Base-by-base conservation (phyloP, 2,888 invertebrate species). In the Synergus gifuensis region DNA sequence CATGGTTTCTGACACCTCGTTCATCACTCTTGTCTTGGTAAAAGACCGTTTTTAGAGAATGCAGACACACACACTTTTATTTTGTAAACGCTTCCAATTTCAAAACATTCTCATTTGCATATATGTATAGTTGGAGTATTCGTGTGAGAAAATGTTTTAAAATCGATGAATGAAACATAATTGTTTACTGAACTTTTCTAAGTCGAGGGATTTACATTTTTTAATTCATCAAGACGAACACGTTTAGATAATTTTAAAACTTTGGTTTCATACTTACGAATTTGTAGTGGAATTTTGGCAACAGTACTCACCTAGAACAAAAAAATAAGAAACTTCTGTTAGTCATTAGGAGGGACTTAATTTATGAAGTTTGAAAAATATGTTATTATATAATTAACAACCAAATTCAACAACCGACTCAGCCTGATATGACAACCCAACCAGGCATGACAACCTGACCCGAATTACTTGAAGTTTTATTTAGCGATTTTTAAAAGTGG, bases 1-100 rank as follows among this genome's bases (percentile, higher is more conserved):
- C 88, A 88, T 86, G 88, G 87, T 88, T 89, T 87, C 88, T 86
- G 87, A 84, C 88, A 77, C 36, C 60, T 62, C 60, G 28, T 62
- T 62, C 22, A 28, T 62, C 60, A 62, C 28, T 62, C 18, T 62
- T 12, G 22, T 8, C 9, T 18, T 58, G 14, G 28, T 62, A 62
- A 62, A 62, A 62, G 22, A 28, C 12, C 11, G 14, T 62, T 62
- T 62, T 18, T 62, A 62, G 60, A 62, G 60, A 62, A 62, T 62
- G 60, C 60, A 62, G 60, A 28, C 60, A 62, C 4, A 62, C 4
- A 62, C 28, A 12, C 12, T 62, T 62, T 62, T 62, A 22, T 28
- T 62, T 28, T 62, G 11, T 4, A 11, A 9, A 22, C 60, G 54
- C 18, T 58, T 62, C 60, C 60, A 62, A 28, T 62, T 62, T 62